Base-by-base conservation (phyloP, 2,113 vertebrate species). In the Machaerirhynchus nigripectus region DNA sequence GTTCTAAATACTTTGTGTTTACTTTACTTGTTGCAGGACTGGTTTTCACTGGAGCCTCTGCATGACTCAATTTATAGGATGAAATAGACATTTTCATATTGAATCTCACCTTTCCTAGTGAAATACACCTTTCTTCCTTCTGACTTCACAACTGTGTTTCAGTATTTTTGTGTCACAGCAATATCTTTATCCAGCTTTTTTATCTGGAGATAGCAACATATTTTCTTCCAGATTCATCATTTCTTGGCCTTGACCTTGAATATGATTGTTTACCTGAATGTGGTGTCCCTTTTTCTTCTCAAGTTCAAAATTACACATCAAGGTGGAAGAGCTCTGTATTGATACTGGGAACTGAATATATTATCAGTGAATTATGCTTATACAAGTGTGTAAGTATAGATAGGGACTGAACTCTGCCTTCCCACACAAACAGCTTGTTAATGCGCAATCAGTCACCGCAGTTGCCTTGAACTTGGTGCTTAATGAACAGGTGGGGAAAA, bases 401-500 rank as follows among this genome's bases (percentile, higher is more conserved):
- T 69, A 96, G 95, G 96, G 95, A 89, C 77, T 84, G 93, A 97
- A 79, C 95, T 96, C 60, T 88, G 94, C 69, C 93, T 95, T 91
- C 89, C 73, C 89, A 96, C 71, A 97, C 94, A 97, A 98, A 97
- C 96, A 97, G 92, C 92, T 98, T 93, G 97, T 98, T 98, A 98
- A 96, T 96, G 96, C 4, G 95, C 95, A 98, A 86, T 98, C 98
- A 98, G 97, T 98, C 95, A 97, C 94, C 65, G 81, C 91, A 96
- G 94, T 97, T 98, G 95, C 96, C 92, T 95, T 97, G 96, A 98
- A 98, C 96, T 97, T 95, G 91, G 91, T 92, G 92, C 94, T 97
- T 98, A 98, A 98, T 98, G 98, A 98, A 97, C 98, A 98, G 97
- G 97, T 98, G 98, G 98, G 97, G 97, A 95, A 95, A 96, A 98